These are phyloP conservation scores for Pseudotriccus pelzelni DNA, from an alignment of 2,797 vertebrate genomes.

Conservation along the genomic window DNA sequence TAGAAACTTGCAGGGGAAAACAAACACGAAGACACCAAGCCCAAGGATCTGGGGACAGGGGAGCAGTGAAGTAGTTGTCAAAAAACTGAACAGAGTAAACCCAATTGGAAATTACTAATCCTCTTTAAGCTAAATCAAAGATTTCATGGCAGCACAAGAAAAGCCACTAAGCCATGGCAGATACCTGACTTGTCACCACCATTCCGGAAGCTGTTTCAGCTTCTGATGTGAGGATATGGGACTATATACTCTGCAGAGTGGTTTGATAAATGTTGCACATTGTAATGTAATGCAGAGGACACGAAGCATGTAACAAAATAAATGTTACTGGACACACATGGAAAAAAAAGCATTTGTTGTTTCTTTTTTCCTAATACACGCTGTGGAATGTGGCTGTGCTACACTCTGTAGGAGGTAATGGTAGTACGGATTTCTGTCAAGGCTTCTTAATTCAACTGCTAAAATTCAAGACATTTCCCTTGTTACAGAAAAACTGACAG, in stretches of 20 bases:
- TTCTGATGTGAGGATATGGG: background rate
- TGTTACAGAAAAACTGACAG: background rate
- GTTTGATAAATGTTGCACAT: background rate
- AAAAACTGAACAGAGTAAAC: background rate
- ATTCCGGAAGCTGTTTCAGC: background rate
- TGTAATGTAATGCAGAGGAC: background rate
- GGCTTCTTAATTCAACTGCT: background rate
- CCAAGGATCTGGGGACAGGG: background rate
- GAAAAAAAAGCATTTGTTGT: background rate
- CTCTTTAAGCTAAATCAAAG: background rate
- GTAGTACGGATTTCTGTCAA: background rate
- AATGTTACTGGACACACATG: background rate
- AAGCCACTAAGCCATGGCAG: background rate
- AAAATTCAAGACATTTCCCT: background rate
- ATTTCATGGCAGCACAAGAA: background rate
- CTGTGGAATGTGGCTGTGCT: background rate
- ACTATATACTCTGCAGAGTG: background rate
- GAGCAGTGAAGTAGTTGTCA: background rate
- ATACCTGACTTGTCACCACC: background rate
- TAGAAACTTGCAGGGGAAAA: background rate
- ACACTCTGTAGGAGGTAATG: background rate
- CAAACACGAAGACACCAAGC: background rate
- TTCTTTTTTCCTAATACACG: background rate
- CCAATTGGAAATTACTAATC: background rate
- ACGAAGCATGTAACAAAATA: background rate